Evolutionary conservation across 2,113 vertebrate genomes (phyloP).

Genomic region (Ornithorhynchus anatinus): DNA sequence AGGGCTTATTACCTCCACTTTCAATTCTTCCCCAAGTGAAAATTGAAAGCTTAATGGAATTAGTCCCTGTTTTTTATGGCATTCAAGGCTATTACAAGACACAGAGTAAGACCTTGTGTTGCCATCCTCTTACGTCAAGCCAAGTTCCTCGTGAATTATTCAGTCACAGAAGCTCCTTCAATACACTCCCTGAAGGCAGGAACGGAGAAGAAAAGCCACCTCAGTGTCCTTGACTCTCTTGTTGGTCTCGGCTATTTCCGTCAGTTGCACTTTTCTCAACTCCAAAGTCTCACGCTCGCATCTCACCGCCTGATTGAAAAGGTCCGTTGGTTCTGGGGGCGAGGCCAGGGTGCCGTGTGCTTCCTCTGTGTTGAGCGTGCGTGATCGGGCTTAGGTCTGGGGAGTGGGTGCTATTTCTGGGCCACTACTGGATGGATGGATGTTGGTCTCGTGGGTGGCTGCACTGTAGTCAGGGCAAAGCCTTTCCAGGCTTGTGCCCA

Average conservation of each 20-base stretch:
- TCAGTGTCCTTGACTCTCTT: not conserved
- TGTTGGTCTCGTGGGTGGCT: no score
- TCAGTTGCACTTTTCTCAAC: not conserved
- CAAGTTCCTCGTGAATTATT: constrained; percentile 42
- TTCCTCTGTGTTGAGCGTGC: no score
- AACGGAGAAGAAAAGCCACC: not conserved
- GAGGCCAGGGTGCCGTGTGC: no score
- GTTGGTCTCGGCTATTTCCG: constrained; percentile 6
- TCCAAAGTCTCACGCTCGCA: no score
- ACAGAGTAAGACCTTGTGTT: constrained; percentile 2
- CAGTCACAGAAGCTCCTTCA: constrained; percentile 28
- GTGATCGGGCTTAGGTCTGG: no score
- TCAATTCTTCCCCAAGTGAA: constrained; percentile 22
- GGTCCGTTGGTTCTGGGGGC: no score
- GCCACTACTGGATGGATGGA: no score
- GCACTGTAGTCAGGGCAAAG: no score
- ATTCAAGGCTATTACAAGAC: constrained; percentile 17
- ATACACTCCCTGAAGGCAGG: constrained; percentile 17
- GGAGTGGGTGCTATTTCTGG: no score
- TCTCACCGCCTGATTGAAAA: no score
- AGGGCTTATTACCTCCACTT: not conserved
- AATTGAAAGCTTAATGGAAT: constrained; percentile 48
- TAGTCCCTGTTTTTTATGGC: not conserved
- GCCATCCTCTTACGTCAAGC: constrained; percentile 29
- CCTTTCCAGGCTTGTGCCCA: no score